Percentiles rank a stretch among this genome's conserved stretches.
phyloP scores from a whole-genome alignment of 2,888 invertebrate genomes.

The Tholera decimalis region DNA sequence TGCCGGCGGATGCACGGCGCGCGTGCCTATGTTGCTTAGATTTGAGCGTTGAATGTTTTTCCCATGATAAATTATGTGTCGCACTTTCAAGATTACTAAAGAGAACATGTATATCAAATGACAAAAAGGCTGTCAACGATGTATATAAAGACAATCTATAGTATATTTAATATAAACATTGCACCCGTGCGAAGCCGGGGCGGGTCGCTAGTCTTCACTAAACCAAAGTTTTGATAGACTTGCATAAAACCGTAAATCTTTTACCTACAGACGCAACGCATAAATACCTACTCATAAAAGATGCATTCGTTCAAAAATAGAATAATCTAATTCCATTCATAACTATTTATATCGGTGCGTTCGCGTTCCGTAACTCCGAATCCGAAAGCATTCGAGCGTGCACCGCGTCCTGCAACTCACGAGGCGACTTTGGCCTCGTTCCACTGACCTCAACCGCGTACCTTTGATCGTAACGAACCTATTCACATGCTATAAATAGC shows the following conservation, averaged over 20 bases:
- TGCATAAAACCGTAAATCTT: neutral
- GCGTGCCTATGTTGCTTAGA: too few species aligned
- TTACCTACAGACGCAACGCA: neutral
- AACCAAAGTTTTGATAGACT: neutral
- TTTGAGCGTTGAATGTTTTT: too few species aligned
- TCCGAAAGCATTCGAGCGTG: slow-evolving; percentile 32
- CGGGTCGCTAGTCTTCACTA: too few species aligned
- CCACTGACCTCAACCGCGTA: slow-evolving; percentile 81
- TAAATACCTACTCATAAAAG: too few species aligned
- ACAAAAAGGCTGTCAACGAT: too few species aligned
- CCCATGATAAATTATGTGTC: too few species aligned
- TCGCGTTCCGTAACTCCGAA: slow-evolving; percentile 23
- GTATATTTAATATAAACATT: too few species aligned
- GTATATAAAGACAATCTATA: too few species aligned
- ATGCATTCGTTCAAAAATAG: slow-evolving; percentile 35
- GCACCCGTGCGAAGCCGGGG: too few species aligned
- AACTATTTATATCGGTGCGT: slow-evolving; percentile 30
- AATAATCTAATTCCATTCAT: slow-evolving; percentile 36
- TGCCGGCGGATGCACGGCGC: too few species aligned
- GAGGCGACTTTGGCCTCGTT: slow-evolving; percentile 87
- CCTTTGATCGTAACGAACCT: slow-evolving; percentile 45
- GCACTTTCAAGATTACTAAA: too few species aligned
- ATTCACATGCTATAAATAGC: slow-evolving; percentile 61
- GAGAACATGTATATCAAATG: too few species aligned
- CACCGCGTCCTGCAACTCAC: slow-evolving; percentile 72